Conservation (phyloP, 2,888 invertebrate species). For the Brenthis daphne region DNA sequence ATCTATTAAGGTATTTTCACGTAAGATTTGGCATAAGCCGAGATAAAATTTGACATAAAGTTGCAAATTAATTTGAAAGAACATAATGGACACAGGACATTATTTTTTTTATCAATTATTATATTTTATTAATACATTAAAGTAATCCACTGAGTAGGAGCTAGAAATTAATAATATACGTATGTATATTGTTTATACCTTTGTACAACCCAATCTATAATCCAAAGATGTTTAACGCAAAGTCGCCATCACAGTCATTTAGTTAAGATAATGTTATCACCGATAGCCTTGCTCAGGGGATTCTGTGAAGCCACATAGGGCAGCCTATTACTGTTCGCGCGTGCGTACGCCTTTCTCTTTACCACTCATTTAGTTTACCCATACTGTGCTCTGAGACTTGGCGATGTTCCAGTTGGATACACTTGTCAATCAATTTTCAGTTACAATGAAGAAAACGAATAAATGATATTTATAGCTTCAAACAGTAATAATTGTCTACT, state of each 20-base stretch:
- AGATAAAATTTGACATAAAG: no score
- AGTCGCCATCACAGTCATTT: slow-evolving; percentile 43
- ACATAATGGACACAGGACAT: no score
- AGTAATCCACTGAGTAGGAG: no score
- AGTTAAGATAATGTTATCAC: slow-evolving; percentile 72
- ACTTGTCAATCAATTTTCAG: slow-evolving; percentile 29
- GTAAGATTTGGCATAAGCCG: no score
- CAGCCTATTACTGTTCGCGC: slow-evolving; percentile 43
- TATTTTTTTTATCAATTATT: no score
- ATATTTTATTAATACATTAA: no score
- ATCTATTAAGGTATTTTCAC: no score
- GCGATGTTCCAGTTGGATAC: slow-evolving; percentile 35
- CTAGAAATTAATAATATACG: background rate
- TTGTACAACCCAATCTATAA: background rate
- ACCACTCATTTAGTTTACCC: slow-evolving; percentile 28
- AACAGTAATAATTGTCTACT: background rate
- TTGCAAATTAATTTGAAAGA: no score
- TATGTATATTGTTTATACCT: slow-evolving; percentile 2
- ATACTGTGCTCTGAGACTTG: slow-evolving; percentile 26
- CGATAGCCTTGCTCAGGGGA: slow-evolving; percentile 75
- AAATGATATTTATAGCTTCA: background rate
- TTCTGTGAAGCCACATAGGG: slow-evolving; percentile 62
- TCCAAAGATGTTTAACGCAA: slow-evolving; percentile 42
- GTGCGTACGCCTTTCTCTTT: slow-evolving; percentile 39
- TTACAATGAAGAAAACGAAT: slow-evolving; percentile 2